Conservation (phyloP, 2,888 invertebrate species). For the Empis stercorea region DNA sequence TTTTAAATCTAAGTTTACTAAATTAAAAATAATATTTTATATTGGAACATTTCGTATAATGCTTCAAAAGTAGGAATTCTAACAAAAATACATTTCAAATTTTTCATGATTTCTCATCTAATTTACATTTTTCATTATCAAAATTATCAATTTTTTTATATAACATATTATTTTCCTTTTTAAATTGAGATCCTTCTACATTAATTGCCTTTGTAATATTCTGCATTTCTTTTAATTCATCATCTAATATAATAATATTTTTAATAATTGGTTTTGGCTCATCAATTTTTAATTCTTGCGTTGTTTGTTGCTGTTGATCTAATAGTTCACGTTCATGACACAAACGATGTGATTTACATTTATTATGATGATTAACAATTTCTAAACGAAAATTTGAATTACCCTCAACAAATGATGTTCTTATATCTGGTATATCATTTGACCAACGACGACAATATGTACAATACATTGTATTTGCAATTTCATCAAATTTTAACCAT, state of each 20-base stretch:
- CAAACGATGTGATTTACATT: slow-evolving; percentile 61
- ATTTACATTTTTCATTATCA: slow-evolving; percentile 3
- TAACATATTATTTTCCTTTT: not conserved
- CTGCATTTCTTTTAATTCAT: not conserved
- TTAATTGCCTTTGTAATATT: not conserved
- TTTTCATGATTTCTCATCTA: slow-evolving; percentile 4
- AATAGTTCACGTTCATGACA: slow-evolving; percentile 42
- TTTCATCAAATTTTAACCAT: slow-evolving; percentile 61
- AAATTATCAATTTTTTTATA: slow-evolving; percentile 2
- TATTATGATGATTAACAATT: slow-evolving; percentile 67
- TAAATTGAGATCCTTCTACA: not conserved
- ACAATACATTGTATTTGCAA: slow-evolving; percentile 57
- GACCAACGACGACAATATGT: slow-evolving; percentile 63
- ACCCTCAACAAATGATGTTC: slow-evolving; percentile 68
- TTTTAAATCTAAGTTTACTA: slow-evolving; percentile 8
- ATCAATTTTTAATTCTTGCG: not conserved
- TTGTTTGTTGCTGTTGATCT: too few species aligned
- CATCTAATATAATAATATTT: not conserved
- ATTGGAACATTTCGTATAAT: not conserved
- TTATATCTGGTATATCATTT: slow-evolving; percentile 51
- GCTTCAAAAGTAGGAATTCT: too few species aligned
- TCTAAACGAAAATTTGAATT: slow-evolving; percentile 64
- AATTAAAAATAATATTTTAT: slow-evolving; percentile 9
- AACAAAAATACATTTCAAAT: too few species aligned
- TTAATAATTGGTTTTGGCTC: slow-evolving; percentile 8